Conservation (phyloP, 2,888 invertebrate genomes). For the Drosophila kuntzei region DNA sequence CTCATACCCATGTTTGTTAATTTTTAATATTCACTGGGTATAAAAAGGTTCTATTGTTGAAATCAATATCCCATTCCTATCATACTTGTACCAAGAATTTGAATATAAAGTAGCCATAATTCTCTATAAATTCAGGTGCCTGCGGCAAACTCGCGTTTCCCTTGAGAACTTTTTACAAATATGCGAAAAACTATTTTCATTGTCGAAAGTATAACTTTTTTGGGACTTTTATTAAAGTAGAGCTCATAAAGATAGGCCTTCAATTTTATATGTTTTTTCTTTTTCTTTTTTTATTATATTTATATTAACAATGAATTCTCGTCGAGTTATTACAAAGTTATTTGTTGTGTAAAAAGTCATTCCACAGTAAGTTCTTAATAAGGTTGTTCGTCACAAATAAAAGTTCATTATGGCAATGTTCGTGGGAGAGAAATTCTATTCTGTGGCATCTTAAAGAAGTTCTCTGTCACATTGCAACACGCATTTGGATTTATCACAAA, state of each 20-base stretch:
- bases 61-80: neutral
- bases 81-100: neutral
- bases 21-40: too few species aligned
- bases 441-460: conserved; percentile 17
- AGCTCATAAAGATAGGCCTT: conserved; percentile 31
- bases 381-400: conserved; percentile 52
- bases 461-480: conserved; percentile 32
- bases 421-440: neutral
- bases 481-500: conserved; percentile 29
- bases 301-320: conserved; percentile 26
- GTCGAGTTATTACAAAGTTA: conserved; percentile 49
- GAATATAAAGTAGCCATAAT: conserved; percentile 1
- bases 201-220: conserved; percentile 6
- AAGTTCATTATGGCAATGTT: conserved; percentile 55
- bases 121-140: conserved; percentile 5
- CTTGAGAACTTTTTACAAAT: conserved; percentile 7
- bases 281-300: conserved; percentile 13
- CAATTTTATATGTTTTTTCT: conserved; percentile 13
- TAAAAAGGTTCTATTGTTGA: neutral
- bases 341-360: conserved; percentile 17
- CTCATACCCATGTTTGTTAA: too few species aligned
- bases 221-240: conserved; percentile 6
- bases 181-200: conserved; percentile 12
- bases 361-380: conserved; percentile 36
- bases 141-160: neutral